Evolutionary conservation across 2,113 vertebrate genomes (phyloP), one percentile per base, ranked within the genome.

Genomic region (Corythaeola cristata): DNA sequence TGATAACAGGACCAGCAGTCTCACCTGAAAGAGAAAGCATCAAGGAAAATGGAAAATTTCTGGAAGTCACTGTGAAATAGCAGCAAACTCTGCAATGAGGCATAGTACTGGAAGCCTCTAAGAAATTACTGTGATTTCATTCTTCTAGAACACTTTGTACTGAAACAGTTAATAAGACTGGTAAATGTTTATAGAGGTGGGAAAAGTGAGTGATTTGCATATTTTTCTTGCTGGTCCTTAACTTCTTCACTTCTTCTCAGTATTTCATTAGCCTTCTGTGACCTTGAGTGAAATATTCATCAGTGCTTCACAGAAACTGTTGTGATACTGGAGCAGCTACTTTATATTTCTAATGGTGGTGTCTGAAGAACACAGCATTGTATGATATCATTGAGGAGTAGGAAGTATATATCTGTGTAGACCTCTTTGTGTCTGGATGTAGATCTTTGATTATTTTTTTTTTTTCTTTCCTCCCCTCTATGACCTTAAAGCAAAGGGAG

Each of bases 401-500:
- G 33, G 26, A 63, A 49, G 12, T 53, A 21, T 22, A 1, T 52
- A 22, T 75, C 50, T 87, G 45, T 66, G 23, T 67, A 60, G 8
- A 16, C 7, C 8, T 81, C 49, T 52, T 47, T 59, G 15, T 63
- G 55, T 35, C 19, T 91, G 60, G 27, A 21, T 60, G 15, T 37
- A 64, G 58, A 28, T 73, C 20, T 41, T 56, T 44, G 3, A 7
- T 8, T 8, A 39, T 20, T 3, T n/a, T 33, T 32, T n/a, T 33
- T 32, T 52, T 39, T 16, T 4, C 11, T 8, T 26, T 67, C 50
- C 15, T 35, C 7, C 20, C 19, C 1, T 0, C 19, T 56, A 5
- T 55, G 27, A 11, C 19, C 52, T 67, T 60, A 45, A 74, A 88
- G 45, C 32, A 67, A 81, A 66, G 39, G 32, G 45, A 44, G 11